Evolutionary conservation across 2,888 invertebrate genomes (phyloP), one percentile per base, ranked within the genome.

Genomic region (Pherbina coryleti): DNA sequence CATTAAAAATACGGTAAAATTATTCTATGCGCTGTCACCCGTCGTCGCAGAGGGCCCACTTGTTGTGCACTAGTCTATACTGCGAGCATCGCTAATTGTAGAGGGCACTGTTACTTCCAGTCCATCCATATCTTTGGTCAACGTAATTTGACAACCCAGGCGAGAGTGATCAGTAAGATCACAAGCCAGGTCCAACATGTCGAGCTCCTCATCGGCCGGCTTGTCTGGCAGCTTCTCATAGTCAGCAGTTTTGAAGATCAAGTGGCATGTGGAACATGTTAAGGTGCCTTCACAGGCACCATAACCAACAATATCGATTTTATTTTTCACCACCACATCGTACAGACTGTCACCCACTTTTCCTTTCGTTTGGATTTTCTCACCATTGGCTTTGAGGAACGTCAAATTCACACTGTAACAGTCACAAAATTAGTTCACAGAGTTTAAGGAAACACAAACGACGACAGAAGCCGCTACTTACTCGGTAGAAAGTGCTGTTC

Each of bases 241-340:
- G 86, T 96, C 95, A 34, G 92, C 91, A 84, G 94, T 91, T 75
- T 94, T 93, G 76, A 99, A 92, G 83, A 98, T 96, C n/a, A 98
- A 92, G 88, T 99, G 99, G 86, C 99, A 99, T 0, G 99, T 99
- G 64, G 98, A 98, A 88, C 99, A 99, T 0, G 98, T 97, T 9
- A 99, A 91, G 0, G 98, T 98, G 51, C 98, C 98, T 90, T 97
- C 97, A 87, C 97, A 98, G 5, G 97, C 97, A 37, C 97, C 97
- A 87, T 93, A 97, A 1, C 97, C 97, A 86, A 97, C 96, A 75
- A 97, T 92, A 86, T 97, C 96, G 19, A 97, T 90, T 84, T 94
- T 94, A 84, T 96, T 96, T 88, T 97, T 96, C 0, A 96, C 94
- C 3, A 97, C 94, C 78, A 97, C 94, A 85, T 97, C 97, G 25